phyloP scores from a whole-genome alignment of 2,797 vertebrate genomes.

The Oryzias dopingdopingensis region DNA sequence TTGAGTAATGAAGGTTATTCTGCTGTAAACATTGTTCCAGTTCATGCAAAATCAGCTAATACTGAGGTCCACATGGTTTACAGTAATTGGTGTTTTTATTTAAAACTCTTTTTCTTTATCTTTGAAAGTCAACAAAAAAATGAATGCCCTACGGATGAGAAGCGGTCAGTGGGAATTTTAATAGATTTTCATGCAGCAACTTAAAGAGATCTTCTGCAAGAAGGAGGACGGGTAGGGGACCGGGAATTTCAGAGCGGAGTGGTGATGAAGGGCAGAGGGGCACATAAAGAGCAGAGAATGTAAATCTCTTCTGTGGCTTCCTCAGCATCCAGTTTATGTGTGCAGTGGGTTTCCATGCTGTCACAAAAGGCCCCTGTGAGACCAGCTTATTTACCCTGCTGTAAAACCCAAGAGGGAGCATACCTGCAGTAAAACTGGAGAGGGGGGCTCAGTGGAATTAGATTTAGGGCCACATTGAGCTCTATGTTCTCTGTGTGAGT shows the following conservation, averaged over 20 bases:
- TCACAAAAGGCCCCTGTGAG: slow-evolving; percentile 78
- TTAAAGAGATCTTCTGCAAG: slow-evolving; percentile 44
- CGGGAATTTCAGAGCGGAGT: slow-evolving; percentile 3
- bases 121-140: slow-evolving; percentile 32
- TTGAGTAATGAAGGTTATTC: background rate
- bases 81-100: slow-evolving; percentile 9
- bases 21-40: background rate
- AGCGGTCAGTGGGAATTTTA: slow-evolving; percentile 30
- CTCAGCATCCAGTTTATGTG: slow-evolving; percentile 55
- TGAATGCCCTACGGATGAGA: slow-evolving; percentile 23
- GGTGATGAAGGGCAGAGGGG: slow-evolving; percentile 37
- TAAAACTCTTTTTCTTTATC: slow-evolving; percentile 3
- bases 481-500: slow-evolving; percentile 61
- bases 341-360: slow-evolving; percentile 71
- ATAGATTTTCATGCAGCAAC: slow-evolving; percentile 39
- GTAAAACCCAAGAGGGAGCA: slow-evolving; percentile 78
- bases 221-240: slow-evolving; percentile 7
- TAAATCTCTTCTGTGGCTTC: slow-evolving; percentile 63
- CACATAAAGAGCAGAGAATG: slow-evolving; percentile 35
- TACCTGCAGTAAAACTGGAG: slow-evolving; percentile 71
- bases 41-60: background rate
- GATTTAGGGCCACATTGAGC: slow-evolving; percentile 64
- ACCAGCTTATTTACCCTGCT: slow-evolving; percentile 77
- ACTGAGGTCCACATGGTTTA: slow-evolving; percentile 5
- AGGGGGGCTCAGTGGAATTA: slow-evolving; percentile 64